phyloP scores from a whole-genome alignment of 2,888 invertebrate genomes.

The Lobophora halterata region DNA sequence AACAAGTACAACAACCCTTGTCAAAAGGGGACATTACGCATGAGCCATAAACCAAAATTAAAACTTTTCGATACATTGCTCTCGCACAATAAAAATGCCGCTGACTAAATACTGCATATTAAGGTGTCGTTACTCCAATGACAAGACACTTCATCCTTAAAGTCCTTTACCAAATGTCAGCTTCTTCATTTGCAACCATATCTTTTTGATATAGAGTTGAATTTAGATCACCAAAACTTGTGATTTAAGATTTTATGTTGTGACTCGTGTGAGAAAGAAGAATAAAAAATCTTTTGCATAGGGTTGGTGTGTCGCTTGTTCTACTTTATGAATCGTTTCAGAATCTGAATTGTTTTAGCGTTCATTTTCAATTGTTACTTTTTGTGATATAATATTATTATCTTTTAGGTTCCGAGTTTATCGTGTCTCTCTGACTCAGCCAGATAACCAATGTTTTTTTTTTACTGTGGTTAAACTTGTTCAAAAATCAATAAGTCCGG shows the following conservation, averaged over 20 bases:
- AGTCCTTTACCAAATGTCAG: conserved; percentile 15
- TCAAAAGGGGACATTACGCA: conserved; percentile 51
- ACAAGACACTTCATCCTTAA: conserved; percentile 41
- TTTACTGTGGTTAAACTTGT: too few relatives aligned
- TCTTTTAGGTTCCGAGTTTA: too few relatives aligned
- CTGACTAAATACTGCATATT: conserved; percentile 75
- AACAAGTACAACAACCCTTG: conserved; percentile 25
- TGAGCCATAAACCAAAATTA: conserved; percentile 77
- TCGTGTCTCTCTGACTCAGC: too few relatives aligned
- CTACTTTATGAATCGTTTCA: conserved; percentile 66
- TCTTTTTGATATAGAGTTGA: conserved; percentile 1
- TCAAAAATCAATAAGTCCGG: conserved; percentile 1
- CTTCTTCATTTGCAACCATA: conserved; percentile 32
- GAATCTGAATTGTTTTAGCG: conserved; percentile 64
- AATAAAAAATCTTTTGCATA: conserved; percentile 69
- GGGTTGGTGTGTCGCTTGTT: conserved; percentile 62
- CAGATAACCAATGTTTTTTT: too few relatives aligned
- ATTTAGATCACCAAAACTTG: conserved; percentile 19
- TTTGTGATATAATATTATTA: too few relatives aligned
- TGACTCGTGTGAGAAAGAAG: conserved; percentile 33
- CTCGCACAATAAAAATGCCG: conserved; percentile 67
- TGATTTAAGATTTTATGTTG: conserved; percentile 24
- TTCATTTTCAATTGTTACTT: conserved; percentile 20
- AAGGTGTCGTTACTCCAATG: conserved; percentile 77
- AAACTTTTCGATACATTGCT: conserved; percentile 78